Evolutionary conservation across 1,140 invertebrate species (phyloP), one percentile per base, ranked within the genome.

Genomic region (Drosophila pectinifera): DNA sequence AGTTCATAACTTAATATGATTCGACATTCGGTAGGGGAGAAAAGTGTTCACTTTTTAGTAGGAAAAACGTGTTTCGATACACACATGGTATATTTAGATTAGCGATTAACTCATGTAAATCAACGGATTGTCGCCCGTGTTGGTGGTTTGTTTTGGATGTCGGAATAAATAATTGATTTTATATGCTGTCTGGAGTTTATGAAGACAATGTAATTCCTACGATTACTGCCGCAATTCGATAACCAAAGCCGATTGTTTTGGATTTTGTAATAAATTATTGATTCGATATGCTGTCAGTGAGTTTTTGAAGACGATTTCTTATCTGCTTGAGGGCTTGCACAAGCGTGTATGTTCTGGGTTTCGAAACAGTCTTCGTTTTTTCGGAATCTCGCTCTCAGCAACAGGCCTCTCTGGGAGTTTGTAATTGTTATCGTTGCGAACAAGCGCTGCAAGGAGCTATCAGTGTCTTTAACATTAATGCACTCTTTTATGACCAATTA

Each of bases 401-500:
- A 62, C 10, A 26, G 28, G 7, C n/a, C 11, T 3, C 55, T 14
- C 24, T 10, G n/a, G 24, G 41, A 45, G 38, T 65, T 48, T 39
- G 42, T 39, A 48, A 48, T 38, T 22, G 42, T 70, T 72, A 70
- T 72, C 65, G 43, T 54, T 16, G 41, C 31, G 24, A 43, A 69
- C 34, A 36, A 18, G 24, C 49, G 24, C 49, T 36, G 67, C 26
- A 16, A 43, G 42, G 42, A 62, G 67, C 62, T 82, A 80, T 82
- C 74, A 82, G 64, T 65, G 53, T 38, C 55, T 73, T 78, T 38
- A 75, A 70, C 74, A 55, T 61, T 56, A 45, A 49, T 73, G 70
- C 59, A 55, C 53, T 73, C 65, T 79, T 80, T 80, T 64, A 80
- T 42, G 78, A 77, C 74, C 73, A 77, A 82, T 82, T 78, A 38